Conservation (phyloP, 2,888 invertebrate genomes). For the Thyatira batis region DNA sequence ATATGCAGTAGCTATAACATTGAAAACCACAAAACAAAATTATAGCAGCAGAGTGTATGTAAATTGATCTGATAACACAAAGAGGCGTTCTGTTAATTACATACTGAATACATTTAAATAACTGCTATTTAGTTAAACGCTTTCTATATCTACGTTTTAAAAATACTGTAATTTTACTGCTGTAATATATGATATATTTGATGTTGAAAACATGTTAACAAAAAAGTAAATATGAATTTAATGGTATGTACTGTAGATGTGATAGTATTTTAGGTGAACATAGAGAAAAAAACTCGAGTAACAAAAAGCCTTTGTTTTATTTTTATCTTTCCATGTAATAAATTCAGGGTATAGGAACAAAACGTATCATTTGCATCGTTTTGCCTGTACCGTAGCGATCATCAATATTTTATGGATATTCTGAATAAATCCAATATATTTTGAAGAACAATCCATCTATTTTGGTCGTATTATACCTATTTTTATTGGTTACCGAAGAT, state of each 20-base stretch:
- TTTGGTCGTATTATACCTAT: neutral
- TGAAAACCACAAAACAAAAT: neutral
- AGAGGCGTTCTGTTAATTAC: conserved; percentile 2
- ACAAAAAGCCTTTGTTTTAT: neutral
- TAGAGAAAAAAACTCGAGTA: neutral
- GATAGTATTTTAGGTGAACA: too few species aligned
- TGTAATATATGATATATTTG: neutral
- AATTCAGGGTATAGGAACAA: neutral
- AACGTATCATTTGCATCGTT: neutral
- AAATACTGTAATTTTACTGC: neutral
- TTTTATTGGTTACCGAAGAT: neutral
- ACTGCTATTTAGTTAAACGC: conserved; percentile 1
- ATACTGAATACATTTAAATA: conserved; percentile 1
- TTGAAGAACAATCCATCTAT: neutral
- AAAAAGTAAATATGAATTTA: neutral
- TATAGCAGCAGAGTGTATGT: neutral
- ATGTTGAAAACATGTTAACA: neutral
- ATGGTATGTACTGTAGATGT: too few species aligned
- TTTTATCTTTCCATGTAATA: neutral
- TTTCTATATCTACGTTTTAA: neutral
- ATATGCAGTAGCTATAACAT: neutral
- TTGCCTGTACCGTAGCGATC: neutral
- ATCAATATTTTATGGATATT: neutral
- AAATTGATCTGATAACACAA: conserved; percentile 1
- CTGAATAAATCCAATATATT: neutral